A percentile compares a stretch with the other conserved stretches of the same genome.
Evolutionary conservation across 2,888 invertebrate species (phyloP).

Genomic region (Erebia epiphron): DNA sequence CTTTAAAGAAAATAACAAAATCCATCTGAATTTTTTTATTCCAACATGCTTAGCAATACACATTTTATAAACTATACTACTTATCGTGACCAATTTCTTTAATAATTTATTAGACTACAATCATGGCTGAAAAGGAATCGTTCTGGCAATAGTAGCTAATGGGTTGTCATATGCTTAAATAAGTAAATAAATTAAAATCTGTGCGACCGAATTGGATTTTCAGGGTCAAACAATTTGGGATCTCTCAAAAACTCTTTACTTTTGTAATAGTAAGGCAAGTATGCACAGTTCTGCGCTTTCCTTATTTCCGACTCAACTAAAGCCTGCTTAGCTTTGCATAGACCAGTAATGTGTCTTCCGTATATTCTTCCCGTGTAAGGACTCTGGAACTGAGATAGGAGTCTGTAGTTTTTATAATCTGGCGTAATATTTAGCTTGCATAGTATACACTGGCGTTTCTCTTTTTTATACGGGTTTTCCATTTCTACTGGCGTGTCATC

Average conservation of each 20-base stretch:
- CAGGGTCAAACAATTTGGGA: slow-evolving; percentile 95
- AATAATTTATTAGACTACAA: neutral
- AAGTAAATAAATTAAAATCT: slow-evolving; percentile 81
- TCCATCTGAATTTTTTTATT: neutral
- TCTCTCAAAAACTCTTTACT: slow-evolving; percentile 91
- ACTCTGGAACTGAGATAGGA: slow-evolving; percentile 98
- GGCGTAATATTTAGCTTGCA: slow-evolving; percentile 92
- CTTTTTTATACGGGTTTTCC: slow-evolving; percentile 91
- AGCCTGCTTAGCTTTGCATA: slow-evolving; percentile 92
- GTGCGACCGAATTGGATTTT: slow-evolving; percentile 91
- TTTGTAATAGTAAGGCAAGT: slow-evolving; percentile 93
- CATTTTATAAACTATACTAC: slow-evolving; percentile 22
- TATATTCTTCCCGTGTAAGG: slow-evolving; percentile 96
- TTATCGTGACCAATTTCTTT: neutral
- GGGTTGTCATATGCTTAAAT: too few species aligned
- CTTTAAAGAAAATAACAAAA: neutral
- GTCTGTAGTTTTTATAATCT: slow-evolving; percentile 94
- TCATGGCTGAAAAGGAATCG: neutral
- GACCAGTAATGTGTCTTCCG: slow-evolving; percentile 95
- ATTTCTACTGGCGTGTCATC: slow-evolving; percentile 83
- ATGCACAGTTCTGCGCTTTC: slow-evolving; percentile 89
- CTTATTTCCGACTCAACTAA: slow-evolving; percentile 88
- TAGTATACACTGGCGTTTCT: slow-evolving; percentile 88
- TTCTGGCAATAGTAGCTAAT: too few species aligned
- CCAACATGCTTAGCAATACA: neutral